phyloP scores from a whole-genome alignment of 2,797 vertebrate genomes.

The Synaphobranchus kaupii region DNA sequence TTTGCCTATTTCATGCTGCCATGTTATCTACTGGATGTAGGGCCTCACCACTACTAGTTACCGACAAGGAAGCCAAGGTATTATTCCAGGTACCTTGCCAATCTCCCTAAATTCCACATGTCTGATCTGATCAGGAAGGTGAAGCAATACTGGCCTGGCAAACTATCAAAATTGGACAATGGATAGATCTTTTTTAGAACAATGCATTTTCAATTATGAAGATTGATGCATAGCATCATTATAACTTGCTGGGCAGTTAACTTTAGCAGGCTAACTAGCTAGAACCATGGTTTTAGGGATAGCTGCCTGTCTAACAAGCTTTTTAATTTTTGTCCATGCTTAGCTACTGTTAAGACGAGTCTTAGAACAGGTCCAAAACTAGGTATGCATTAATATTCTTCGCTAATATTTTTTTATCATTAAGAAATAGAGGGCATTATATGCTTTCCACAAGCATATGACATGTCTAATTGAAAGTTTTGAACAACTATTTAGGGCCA shows the following conservation, averaged over 20 bases:
- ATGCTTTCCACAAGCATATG: too few relatives aligned
- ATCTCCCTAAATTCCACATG: background rate
- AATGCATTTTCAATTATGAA: background rate
- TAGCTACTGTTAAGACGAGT: background rate
- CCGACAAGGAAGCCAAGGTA: background rate
- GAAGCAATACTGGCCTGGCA: too few relatives aligned
- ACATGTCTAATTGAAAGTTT: too few relatives aligned
- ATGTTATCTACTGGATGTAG: background rate
- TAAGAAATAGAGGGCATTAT: too few relatives aligned
- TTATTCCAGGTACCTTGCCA: background rate
- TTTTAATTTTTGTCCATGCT: background rate
- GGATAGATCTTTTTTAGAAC: too few relatives aligned
- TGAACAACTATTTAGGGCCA: too few relatives aligned
- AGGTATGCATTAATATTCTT: too few relatives aligned
- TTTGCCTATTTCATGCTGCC: background rate
- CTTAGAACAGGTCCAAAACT: too few relatives aligned
- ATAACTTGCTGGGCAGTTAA: background rate
- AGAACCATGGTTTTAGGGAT: background rate
- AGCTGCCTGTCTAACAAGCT: background rate
- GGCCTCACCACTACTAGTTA: background rate
- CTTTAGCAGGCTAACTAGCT: background rate
- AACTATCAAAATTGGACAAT: too few relatives aligned
- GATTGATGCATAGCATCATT: background rate
- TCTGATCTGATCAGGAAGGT: too few relatives aligned
- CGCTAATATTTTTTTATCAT: too few relatives aligned